phyloP scores from a whole-genome alignment of 2,797 vertebrate genomes.

The Arctocebus calabarensis region DNA sequence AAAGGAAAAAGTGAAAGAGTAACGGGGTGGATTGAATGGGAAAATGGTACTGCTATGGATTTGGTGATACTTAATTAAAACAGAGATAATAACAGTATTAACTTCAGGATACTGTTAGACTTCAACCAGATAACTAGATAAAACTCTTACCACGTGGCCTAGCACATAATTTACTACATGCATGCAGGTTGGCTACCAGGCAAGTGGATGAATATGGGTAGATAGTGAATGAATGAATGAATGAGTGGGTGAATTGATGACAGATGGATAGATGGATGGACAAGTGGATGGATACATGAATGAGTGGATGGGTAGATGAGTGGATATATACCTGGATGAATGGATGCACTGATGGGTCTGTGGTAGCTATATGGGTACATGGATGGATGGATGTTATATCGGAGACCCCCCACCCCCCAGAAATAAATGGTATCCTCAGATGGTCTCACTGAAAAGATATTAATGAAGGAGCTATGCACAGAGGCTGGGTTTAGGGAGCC shows the following conservation, averaged over 20 bases:
- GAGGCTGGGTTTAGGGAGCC: neutral
- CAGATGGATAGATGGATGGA: no score
- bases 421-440: neutral
- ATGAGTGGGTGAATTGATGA: neutral
- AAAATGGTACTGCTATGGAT: neutral
- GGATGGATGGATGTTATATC: neutral
- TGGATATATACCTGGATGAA: no score
- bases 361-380: neutral
- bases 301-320: neutral
- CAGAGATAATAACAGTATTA: neutral
- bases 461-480: neutral
- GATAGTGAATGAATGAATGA: neutral
- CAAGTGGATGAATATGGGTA: no score
- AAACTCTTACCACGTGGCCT: neutral
- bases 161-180: no score
- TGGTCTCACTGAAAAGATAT: neutral
- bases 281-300: neutral
- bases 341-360: no score
- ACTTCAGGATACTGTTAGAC: neutral
- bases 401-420: no score
- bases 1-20: neutral
- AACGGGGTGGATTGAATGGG: fast-evolving
- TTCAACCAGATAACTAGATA: neutral
- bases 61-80: neutral
- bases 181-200: neutral